These are phyloP conservation scores for Drosophila pectinifera DNA, from an alignment of 1,140 invertebrate species.

Conservation along the genomic window DNA sequence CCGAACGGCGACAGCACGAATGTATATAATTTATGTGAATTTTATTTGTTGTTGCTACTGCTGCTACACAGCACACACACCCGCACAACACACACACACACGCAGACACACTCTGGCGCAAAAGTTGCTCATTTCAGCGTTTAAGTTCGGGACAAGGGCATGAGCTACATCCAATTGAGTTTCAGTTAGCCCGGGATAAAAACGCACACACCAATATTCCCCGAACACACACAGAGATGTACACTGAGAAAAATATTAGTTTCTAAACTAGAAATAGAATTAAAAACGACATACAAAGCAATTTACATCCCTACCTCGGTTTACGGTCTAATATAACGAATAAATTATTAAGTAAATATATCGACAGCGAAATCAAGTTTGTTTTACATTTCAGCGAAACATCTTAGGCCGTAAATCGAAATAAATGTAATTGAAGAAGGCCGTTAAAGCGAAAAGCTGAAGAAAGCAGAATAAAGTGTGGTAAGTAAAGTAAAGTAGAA, in stretches of 20 bases:
- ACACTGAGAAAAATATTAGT: neutral
- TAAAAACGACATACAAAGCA: too few relatives aligned
- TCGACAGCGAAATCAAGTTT: too few relatives aligned
- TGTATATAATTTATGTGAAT: conserved; percentile 79
- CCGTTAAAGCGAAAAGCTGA: too few relatives aligned
- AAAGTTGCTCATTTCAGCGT: conserved; percentile 76
- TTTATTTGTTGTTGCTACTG: conserved; percentile 58
- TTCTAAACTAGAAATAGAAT: neutral
- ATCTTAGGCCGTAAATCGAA: too few relatives aligned
- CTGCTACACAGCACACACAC: neutral
- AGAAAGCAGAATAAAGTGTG: too few relatives aligned
- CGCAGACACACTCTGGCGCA: conserved; percentile 48
- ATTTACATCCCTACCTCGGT: too few relatives aligned
- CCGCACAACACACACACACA: neutral
- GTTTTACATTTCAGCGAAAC: too few relatives aligned
- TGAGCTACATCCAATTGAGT: conserved; percentile 74
- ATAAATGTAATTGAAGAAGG: too few relatives aligned
- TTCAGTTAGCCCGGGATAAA: conserved; percentile 71
- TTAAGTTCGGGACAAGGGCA: conserved; percentile 79
- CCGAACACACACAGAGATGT: neutral
- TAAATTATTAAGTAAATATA: too few relatives aligned
- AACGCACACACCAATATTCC: conserved; percentile 34
- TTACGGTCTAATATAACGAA: too few relatives aligned
- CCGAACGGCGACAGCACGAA: conserved; percentile 41
- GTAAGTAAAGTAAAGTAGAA: too few relatives aligned